Percentiles rank a stretch among this genome's conserved stretches.
phyloP scores from a whole-genome alignment of 2,888 invertebrate genomes.

The Drosophila meridionalis region DNA sequence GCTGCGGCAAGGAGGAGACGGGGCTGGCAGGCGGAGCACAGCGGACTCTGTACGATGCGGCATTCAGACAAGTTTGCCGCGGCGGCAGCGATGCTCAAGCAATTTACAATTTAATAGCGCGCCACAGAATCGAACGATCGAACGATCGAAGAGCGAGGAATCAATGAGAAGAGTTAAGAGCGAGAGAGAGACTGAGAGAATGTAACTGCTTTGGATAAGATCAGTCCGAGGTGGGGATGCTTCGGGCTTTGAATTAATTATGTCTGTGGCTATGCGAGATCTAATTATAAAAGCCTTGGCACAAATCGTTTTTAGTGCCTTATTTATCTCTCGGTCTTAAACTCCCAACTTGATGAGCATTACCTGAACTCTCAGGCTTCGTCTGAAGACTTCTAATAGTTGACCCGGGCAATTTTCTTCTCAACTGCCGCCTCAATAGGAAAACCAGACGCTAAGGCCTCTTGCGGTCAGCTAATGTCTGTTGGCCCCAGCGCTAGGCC shows the following conservation, averaged over 20 bases:
- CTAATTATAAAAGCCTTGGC: slow-evolving; percentile 25
- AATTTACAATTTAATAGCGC: slow-evolving; percentile 80
- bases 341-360: slow-evolving; percentile 29
- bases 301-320: slow-evolving; percentile 17
- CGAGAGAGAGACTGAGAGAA: slow-evolving; percentile 14
- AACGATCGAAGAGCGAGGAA: slow-evolving; percentile 31
- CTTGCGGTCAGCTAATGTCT: slow-evolving; percentile 66
- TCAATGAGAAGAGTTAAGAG: slow-evolving; percentile 1
- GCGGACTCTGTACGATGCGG: slow-evolving; percentile 40
- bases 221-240: slow-evolving; percentile 23
- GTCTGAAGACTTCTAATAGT: slow-evolving; percentile 40
- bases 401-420: slow-evolving; percentile 61
- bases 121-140: slow-evolving; percentile 78
- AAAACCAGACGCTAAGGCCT: slow-evolving; percentile 34
- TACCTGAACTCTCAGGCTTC: slow-evolving; percentile 21
- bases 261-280: slow-evolving; percentile 10
- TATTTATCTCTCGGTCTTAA: slow-evolving; percentile 29
- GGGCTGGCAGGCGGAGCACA: neutral
- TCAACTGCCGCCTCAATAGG: slow-evolving; percentile 52
- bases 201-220: slow-evolving; percentile 20
- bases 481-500: neutral
- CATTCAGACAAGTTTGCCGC: slow-evolving; percentile 77
- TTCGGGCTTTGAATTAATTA: slow-evolving; percentile 16
- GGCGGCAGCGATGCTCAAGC: slow-evolving; percentile 70
- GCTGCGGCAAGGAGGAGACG: neutral